Evolutionary conservation across 2,888 invertebrate genomes (phyloP).

Genomic region (Oxyteleia sp.): DNA sequence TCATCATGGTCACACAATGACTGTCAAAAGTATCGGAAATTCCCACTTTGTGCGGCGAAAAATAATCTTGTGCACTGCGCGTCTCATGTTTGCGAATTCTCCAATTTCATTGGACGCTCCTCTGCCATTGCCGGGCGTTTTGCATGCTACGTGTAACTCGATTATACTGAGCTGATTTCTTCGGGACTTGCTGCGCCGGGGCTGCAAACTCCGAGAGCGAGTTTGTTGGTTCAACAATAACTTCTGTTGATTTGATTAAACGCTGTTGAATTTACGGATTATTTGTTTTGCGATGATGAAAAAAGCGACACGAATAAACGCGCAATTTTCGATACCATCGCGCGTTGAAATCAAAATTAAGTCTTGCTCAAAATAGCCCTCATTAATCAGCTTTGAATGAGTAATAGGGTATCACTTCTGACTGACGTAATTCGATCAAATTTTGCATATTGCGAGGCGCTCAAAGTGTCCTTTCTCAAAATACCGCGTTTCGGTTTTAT

Average conservation of each 20-base stretch:
- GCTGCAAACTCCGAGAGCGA: conserved; percentile 13
- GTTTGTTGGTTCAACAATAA: conserved; percentile 38
- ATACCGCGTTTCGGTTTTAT: conserved; percentile 16
- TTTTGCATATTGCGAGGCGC: not conserved
- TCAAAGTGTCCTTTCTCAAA: not conserved
- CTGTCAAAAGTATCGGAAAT: not conserved
- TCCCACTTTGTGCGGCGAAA: not conserved
- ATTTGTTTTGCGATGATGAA: not conserved
- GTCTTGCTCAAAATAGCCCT: not conserved
- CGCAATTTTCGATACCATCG: not conserved
- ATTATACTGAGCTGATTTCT: conserved; percentile 43
- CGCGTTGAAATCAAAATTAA: not conserved
- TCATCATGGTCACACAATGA: not conserved
- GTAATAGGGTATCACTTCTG: not conserved
- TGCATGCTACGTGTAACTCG: conserved; percentile 20
- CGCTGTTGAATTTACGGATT: conserved; percentile 18
- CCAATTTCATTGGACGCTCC: conserved; percentile 14
- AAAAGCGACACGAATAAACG: not conserved
- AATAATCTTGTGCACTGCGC: conserved; percentile 4
- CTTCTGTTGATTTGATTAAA: conserved; percentile 28
- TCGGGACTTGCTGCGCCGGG: not conserved
- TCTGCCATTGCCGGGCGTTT: conserved; percentile 9
- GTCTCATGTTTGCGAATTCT: conserved; percentile 12
- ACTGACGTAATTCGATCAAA: conserved; percentile 12
- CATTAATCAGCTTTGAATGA: not conserved